phyloP scores from a whole-genome alignment of 2,113 vertebrate species.

The Apaloderma vittatum region DNA sequence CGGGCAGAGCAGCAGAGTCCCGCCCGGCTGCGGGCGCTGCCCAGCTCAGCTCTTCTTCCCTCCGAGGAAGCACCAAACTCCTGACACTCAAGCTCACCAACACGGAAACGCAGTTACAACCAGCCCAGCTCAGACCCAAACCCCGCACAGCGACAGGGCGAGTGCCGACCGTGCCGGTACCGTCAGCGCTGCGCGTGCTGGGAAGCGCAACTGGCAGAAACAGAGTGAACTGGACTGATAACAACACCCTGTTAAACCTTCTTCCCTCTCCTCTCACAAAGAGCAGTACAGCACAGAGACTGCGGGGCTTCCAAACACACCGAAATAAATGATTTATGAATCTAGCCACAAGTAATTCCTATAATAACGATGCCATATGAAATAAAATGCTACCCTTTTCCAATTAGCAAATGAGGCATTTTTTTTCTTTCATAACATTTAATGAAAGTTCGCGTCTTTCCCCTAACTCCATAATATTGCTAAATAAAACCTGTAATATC shows the following conservation, averaged over 20 bases:
- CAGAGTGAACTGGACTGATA: neutral
- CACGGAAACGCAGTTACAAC: conserved; percentile 19
- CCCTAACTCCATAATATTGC: conserved; percentile 68
- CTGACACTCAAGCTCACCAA: neutral
- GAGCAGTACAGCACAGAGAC: conserved; percentile 9
- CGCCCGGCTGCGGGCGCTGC: fast-evolving
- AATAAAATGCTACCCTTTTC: conserved; percentile 67
- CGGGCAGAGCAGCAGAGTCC: neutral
- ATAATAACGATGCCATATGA: conserved; percentile 42
- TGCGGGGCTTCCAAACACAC: conserved; percentile 21
- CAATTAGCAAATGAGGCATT: conserved; percentile 79
- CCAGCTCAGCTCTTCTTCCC: neutral
- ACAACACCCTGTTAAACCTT: neutral
- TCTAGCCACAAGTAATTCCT: conserved; percentile 63
- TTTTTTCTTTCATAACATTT: conserved; percentile 78
- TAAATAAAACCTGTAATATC: conserved; percentile 82
- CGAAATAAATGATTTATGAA: conserved; percentile 48
- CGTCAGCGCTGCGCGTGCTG: neutral
- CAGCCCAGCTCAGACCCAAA: neutral
- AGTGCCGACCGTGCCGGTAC: neutral
- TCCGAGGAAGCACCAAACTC: neutral
- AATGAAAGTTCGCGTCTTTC: conserved; percentile 76
- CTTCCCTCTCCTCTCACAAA: neutral
- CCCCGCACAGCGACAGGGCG: neutral
- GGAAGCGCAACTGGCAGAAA: conserved; percentile 27